Evolutionary conservation across 2,888 invertebrate species (phyloP), one percentile per base, ranked within the genome.

Genomic region (Parnassius glacialis): DNA sequence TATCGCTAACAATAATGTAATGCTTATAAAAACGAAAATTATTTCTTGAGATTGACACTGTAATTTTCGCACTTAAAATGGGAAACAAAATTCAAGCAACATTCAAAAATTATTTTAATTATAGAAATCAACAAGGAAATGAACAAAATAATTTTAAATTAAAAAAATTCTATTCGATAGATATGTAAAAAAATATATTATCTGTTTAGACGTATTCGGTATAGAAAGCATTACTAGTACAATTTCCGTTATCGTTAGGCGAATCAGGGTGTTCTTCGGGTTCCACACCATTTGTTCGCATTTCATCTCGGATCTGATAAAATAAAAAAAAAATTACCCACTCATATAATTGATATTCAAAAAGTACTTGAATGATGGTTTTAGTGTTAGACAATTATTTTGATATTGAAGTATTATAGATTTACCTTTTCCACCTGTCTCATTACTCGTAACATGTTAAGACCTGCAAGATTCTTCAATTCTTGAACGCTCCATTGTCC

Each of bases 361-460:
- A 34, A 7, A 34, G 34, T 34, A 5, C 34, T 34, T 34, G 5
- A 34, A 34, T 0, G 5, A 34, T 34, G 7, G 34, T 7, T 34
- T 34, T 5, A 34, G 34, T 34, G 34, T 7, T 7, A 7, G 7
- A 34, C 34, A 34, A 34, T 34, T 7, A 34, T 34, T 34, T 34
- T 34, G 5, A 34, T 34, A 34, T 34, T 5, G 7, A 34, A 34
- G 34, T 34, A 34, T 34, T 34, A 34, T 34, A 34, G 7, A 0
- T 34, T 43, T 69, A 93, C 93, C 92, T 92, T 91, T 73, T 93
- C 93, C 0, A 92, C 92, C 65, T 89, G 87, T n/a, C 88, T 77
- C 91, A 94, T 90, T 10, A 94, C 94, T 13, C 94, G 87, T 65
- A 94, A 79, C 80, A 94, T 88, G 78, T 94, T 94, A 43, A 93